Evolutionary conservation across 1,140 invertebrate genomes (phyloP), one percentile per base, ranked within the genome.

Genomic region (Orchesella cincta): DNA sequence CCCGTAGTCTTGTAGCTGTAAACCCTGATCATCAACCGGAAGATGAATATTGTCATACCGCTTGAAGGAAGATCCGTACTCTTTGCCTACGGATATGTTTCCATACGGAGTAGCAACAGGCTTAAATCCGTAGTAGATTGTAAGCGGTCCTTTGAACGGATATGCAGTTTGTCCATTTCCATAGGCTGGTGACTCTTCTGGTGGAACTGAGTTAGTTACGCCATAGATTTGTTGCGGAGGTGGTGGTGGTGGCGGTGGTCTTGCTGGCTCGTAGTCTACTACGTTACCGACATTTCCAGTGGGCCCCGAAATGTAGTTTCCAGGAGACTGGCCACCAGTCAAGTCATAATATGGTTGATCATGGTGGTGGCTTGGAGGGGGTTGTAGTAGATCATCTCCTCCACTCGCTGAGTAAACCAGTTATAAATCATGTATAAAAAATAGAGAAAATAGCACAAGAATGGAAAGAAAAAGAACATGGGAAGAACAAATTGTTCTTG

Each of bases 51-150:
- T 26, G 23, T 51, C 71, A 51, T 73, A 73, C 35, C 71, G 33
- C 23, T 34, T 8, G 29, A 73, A 73, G 3, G 71, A 51, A 39
- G 71, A 46, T 1, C 71, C 71, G 35, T 73, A 73, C 23, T 51
- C 71, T n/a, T 67, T 67, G 12, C 26, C 26, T 26, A 16, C 73
- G 12, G 62, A 74, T n/a, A 82, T 36, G 46, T 82, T 82, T 33
- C 81, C 81, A 73, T 82, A 82, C 5, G 81, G 81, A 0, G 78
- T 73, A 1, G 78, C 62, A 16, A 81, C 80, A 12, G 81, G 81
- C 74, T 80, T 80, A 67, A 82, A 82, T 35, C 81, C 81, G 54
- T 81, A 81, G 34, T 75, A 75, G 20, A 78, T 71, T 33, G 74
- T 35, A 52, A 36, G 76, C 12, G 52, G 31, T 26, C 75, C 75